Evolutionary conservation across 2,888 invertebrate genomes (phyloP), one percentile per base, ranked within the genome.

Genomic region (Amphipoea lucens): DNA sequence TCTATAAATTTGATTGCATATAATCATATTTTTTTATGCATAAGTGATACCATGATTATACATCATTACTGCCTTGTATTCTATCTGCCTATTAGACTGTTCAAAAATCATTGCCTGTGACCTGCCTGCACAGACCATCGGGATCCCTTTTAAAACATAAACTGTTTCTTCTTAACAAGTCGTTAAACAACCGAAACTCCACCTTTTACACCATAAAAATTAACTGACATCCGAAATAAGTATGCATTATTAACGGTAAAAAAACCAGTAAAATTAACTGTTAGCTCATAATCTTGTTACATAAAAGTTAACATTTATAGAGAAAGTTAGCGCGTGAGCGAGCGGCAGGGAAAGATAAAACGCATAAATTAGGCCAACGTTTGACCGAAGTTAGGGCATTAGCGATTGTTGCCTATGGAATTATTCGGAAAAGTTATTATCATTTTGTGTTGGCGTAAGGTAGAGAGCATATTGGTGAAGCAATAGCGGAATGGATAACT

Each of bases 311-410:
- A 71, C 84, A 77, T 85, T 90, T 85, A 88, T 83, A 87, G 84
- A 84, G 65, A 87, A 89, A 87, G 86, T 90, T 88, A 73, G 79
- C 68, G 78, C 85, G 83, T 81, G 78, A 84, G 78, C 79, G 82
- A 81, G 75, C 85, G 87, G 82, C 82, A 82, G 90, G 90, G 89
- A 89, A 88, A 90, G 92, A 94, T 94, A 94, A 94, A 93, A 91
- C 88, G 90, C 89, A 92, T 93, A 93, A 94, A 92, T 93, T 93
- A 90, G 79, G 91, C 92, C 90, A 92, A 91, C 90, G 89, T 92
- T 92, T 93, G 92, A 94, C 92, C 90, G 79, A 94, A 94, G 90
- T 94, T 94, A 74, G 83, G 78, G 88, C 93, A 92, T 94, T 93
- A 94, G 89, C 90, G 91, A 89, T 89, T 89, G 90, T 87, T 84